Evolutionary conservation across 2,797 vertebrate genomes (phyloP), one percentile per base, ranked within the genome.

Genomic region (Cyprinella venusta): DNA sequence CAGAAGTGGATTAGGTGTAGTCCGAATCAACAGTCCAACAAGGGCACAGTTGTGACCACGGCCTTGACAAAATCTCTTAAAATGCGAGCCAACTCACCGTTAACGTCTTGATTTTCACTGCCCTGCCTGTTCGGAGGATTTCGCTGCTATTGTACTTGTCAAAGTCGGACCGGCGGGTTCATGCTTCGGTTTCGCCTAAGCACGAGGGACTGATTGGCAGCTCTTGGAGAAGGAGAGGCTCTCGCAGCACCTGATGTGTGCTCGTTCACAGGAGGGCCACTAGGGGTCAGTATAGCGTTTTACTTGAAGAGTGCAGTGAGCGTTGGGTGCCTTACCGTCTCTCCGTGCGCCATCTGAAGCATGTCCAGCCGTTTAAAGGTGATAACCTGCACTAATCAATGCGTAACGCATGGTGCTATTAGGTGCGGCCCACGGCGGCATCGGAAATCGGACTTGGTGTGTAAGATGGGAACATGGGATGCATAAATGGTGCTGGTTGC

Each of bases 401-500:
- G 92, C 84, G 85, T 90, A 92, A 93, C 91, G 92, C 88, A 85
- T 91, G 95, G 95, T 95, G 95, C 95, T 95, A 95, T 88, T 79
- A 83, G 83, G 85, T 87, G 88, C 38, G 79, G 80, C 76, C 76
- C 75, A 30, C 36, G 61, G 84, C 82, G 68, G 85, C 80, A 86
- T 83, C 42, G 65, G 74, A 12, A 52, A 78, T 21, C 56, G 72
- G 76, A 85, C 76, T 67, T 63, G 78, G n/a, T n/a, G n/a, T n/a
- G n/a, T n/a, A n/a, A n/a, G n/a, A 50, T 19, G 79, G 79, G 79
- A 85, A 69, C 70, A 59, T 59, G 50, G 68, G 59, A 70, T 30
- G 77, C 61, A 67, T 74, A 79, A 80, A 81, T 40, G 86, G 88
- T 89, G 88, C 84, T 84, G 88, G 79, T 76, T 85, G 68, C 76